phyloP scores from a whole-genome alignment of 1,140 invertebrate species.

The Drosophila funebris region DNA sequence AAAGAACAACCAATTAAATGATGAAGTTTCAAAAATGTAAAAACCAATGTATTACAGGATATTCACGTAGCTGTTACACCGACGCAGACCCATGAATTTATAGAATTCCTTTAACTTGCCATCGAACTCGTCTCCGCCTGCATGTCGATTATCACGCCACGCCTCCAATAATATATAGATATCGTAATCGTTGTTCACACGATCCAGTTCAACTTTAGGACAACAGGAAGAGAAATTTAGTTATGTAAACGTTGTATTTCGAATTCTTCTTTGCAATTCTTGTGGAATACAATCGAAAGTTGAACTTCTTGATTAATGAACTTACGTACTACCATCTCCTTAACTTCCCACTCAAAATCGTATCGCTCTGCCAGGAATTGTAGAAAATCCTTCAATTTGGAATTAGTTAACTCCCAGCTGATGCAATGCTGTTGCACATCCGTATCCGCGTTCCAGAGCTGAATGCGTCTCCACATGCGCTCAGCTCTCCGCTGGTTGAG shows the following conservation, averaged over 20 bases:
- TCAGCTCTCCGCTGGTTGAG: conserved; percentile 2
- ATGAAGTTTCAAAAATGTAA: conserved; percentile 38
- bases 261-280: no score
- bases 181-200: conserved; percentile 12
- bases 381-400: conserved; percentile 23
- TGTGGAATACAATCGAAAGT: no score
- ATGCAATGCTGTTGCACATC: not conserved
- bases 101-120: conserved; percentile 10
- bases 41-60: not conserved
- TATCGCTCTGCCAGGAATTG: conserved; percentile 39
- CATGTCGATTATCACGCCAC: conserved; percentile 37
- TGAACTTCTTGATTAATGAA: not conserved
- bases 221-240: not conserved
- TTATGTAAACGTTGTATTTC: not conserved
- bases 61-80: not conserved
- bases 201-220: conserved; percentile 20
- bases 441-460: conserved; percentile 32
- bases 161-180: conserved; percentile 11
- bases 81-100: not conserved
- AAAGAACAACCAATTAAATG: not conserved
- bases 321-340: conserved; percentile 58
- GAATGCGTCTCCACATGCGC: conserved; percentile 8
- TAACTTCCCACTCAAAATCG: conserved; percentile 53
- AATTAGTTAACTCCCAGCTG: not conserved
- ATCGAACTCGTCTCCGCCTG: conserved; percentile 36